Base-by-base conservation (phyloP, 2,888 invertebrate genomes). In the Drosophila lutescens region DNA sequence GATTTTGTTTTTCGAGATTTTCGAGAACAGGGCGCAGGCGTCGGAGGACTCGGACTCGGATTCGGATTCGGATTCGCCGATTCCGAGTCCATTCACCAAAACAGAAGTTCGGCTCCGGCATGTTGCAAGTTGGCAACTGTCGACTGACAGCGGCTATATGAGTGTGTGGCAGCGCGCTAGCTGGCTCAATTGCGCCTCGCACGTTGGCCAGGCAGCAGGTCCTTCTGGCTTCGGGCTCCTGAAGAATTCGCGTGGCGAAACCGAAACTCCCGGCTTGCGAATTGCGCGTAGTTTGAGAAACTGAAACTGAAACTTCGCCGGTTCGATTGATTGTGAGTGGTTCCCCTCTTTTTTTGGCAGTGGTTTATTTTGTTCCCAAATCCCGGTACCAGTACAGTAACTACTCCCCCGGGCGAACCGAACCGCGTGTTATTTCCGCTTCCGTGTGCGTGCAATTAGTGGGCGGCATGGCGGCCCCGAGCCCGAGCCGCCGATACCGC, bases 151-250 rank as follows among this genome's bases (percentile, higher is more conserved):
- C 30, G 55, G 63, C 50, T 69, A 80, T 76, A 70, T 83, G 81
- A 68, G 47, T 40, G 44, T 43, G 55, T 53, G 68, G 62, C 69
- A 53, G 41, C 61, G 63, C 54, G 46, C 20, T 46, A 70, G 67
- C 26, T 70, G 71, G 23, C 79, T 81, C 76, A 81, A 78, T 79
- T 67, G 81, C 83, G 86, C 66, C 75, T 77, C 58, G 80, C 78
- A 73, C 71, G 78, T 80, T 77, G 86, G 78, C 74, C 65, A 62
- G 66, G 83, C 75, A 67, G 77, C 77, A 83, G 74, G 80, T 75
- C 51, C 44, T 38, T 12, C 5, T 10, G 4, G 23, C 49, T 26
- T 26, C 26, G 26, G 71, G n/a, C 59, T 20, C 36, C 17, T 30
- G 6, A 20, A 8, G 15, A 13, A 10, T 34, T 34, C 34, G 34